Conservation (phyloP, 2,888 invertebrate genomes). For the Nomada fucata region DNA sequence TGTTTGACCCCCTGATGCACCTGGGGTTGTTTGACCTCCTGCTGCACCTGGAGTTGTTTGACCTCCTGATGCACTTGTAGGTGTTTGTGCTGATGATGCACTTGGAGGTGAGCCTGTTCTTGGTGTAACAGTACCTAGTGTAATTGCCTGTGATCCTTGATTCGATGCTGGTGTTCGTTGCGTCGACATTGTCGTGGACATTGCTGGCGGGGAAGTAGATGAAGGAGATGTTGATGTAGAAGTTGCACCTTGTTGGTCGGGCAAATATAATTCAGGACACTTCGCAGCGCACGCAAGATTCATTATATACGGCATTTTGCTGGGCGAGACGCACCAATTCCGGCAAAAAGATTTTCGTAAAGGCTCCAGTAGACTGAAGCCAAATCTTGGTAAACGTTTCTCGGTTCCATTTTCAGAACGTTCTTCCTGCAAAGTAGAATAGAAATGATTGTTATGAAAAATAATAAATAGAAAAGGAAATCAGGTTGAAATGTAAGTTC, state of each 20-base stretch:
- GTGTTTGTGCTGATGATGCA: not conserved
- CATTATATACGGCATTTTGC: not conserved
- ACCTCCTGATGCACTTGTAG: not conserved
- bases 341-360: constrained; percentile 38
- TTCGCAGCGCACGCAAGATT: constrained; percentile 51
- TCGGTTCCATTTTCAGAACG: not conserved
- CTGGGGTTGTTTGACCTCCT: not conserved
- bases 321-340: not conserved
- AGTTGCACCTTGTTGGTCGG: not conserved
- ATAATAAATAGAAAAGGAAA: not conserved
- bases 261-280: constrained; percentile 60
- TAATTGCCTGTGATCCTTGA: no score
- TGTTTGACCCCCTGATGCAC: no score
- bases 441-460: not conserved
- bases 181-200: not conserved
- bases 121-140: not conserved
- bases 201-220: not conserved
- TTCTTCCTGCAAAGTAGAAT: not conserved
- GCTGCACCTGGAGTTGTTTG: no score
- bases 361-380: constrained; percentile 12
- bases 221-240: not conserved
- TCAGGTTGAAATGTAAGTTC: no score
- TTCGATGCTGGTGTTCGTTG: not conserved
- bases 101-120: not conserved
- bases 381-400: constrained; percentile 42